Conservation (phyloP, 2,888 invertebrate genomes). For the Tenthredo livida region DNA sequence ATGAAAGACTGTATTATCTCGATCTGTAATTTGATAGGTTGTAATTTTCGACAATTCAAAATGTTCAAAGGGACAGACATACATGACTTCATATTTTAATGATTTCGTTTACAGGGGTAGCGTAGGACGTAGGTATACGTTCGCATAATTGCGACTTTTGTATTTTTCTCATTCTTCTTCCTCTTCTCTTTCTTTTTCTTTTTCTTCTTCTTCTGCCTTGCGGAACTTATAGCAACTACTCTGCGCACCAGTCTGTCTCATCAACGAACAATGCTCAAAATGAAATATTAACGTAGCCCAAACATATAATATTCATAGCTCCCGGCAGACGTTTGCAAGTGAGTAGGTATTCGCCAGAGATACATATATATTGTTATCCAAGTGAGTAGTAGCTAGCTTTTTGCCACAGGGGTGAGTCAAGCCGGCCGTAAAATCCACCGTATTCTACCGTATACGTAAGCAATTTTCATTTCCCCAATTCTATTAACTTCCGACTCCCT, state of each 20-base stretch:
- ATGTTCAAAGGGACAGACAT: not conserved
- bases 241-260: slow-evolving; percentile 59
- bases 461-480: slow-evolving; percentile 42
- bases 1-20: not conserved
- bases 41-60: not conserved
- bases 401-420: slow-evolving; percentile 29
- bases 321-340: slow-evolving; percentile 56
- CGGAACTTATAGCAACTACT: slow-evolving; percentile 17
- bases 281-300: slow-evolving; percentile 69
- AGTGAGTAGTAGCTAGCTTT: slow-evolving; percentile 31
- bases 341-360: slow-evolving; percentile 54
- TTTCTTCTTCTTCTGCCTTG: not conserved
- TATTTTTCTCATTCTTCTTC: slow-evolving; percentile 29
- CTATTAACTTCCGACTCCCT: slow-evolving; percentile 5
- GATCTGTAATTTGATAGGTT: not conserved
- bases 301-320: slow-evolving; percentile 69
- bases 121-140: not conserved
- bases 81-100: not conserved
- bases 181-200: not conserved
- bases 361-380: slow-evolving; percentile 49
- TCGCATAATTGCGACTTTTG: not conserved
- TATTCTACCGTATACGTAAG: slow-evolving; percentile 21
- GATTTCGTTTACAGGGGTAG: not conserved
- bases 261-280: slow-evolving; percentile 68
- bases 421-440: slow-evolving; percentile 29